phyloP scores from a whole-genome alignment of 2,888 invertebrate genomes.

The Monochamus alternatus region DNA sequence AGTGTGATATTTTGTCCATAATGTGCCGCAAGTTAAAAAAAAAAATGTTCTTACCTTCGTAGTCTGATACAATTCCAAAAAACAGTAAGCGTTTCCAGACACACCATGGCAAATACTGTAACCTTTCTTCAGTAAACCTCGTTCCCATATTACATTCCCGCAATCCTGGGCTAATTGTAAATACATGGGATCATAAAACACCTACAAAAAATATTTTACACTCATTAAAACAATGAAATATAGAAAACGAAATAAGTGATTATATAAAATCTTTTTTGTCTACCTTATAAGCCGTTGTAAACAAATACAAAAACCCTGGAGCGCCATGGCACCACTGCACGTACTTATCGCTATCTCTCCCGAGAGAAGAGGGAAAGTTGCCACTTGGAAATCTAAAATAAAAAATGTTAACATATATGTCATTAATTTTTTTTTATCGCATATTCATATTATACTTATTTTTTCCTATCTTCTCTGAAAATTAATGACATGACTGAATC shows the following conservation, averaged over 20 bases:
- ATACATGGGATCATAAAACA: conserved; percentile 80
- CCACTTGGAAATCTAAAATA: conserved; percentile 73
- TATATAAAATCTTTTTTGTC: no score
- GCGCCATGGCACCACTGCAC: conserved; percentile 98
- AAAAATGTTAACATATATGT: background rate
- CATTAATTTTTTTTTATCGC: no score
- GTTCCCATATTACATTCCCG: conserved; percentile 85
- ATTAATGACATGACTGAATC: no score
- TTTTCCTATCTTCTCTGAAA: no score
- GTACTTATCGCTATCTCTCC: conserved; percentile 80
- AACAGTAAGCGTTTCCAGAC: conserved; percentile 89
- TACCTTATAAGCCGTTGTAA: conserved; percentile 80
- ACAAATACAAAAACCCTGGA: conserved; percentile 86
- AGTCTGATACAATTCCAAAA: conserved; percentile 84
- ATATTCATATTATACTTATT: no score
- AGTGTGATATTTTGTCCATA: no score
- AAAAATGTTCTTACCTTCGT: conserved; percentile 76
- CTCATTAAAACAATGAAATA: background rate
- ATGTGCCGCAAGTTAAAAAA: no score
- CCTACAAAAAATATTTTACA: conserved; percentile 69
- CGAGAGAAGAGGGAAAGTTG: conserved; percentile 86
- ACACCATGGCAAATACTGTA: conserved; percentile 93
- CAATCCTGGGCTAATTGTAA: conserved; percentile 79
- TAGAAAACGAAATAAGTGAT: no score
- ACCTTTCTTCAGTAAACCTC: conserved; percentile 87